These are phyloP conservation scores for Rhagologus leucostigma DNA, from an alignment of 2,113 vertebrate species.

Conservation along the genomic window DNA sequence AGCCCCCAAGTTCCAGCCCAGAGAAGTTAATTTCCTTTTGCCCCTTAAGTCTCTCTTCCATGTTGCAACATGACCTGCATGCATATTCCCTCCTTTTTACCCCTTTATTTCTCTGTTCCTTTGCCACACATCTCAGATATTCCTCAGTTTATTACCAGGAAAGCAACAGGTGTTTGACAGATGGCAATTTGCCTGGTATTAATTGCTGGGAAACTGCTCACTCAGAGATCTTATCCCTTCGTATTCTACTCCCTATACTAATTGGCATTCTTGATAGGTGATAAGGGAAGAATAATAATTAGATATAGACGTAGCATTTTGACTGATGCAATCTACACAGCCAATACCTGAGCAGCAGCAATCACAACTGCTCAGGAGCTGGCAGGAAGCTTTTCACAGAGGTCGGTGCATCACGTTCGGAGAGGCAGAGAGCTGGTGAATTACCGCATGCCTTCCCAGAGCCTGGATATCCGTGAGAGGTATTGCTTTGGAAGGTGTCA, in stretches of 20 bases:
- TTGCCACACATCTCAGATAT: not conserved
- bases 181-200: conserved; percentile 61
- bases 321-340: conserved; percentile 7
- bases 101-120: conserved; percentile 28
- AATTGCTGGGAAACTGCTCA: conserved; percentile 53
- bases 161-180: conserved; percentile 31
- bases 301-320: not conserved
- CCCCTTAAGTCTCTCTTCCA: not conserved
- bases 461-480: not conserved
- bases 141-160: conserved; percentile 20
- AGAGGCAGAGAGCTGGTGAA: not conserved
- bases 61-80: not conserved
- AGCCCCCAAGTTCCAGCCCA: not conserved
- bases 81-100: not conserved
- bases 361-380: not conserved
- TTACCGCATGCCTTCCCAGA: not conserved
- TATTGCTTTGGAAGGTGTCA: not conserved
- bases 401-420: not conserved
- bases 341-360: not conserved
- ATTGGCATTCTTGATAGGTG: conserved; percentile 26
- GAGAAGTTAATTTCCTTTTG: conserved; percentile 27
- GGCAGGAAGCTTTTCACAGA: not conserved
- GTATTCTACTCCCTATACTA: conserved; percentile 31
- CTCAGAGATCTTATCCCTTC: conserved; percentile 49
- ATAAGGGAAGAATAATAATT: conserved; percentile 33